A percentile compares a stretch with the other conserved stretches of the same genome.
These are phyloP conservation scores for Hippasteria phrygiana DNA, from an alignment of 53 echinoderm and acorn worm genomes.

Conservation along the genomic window DNA sequence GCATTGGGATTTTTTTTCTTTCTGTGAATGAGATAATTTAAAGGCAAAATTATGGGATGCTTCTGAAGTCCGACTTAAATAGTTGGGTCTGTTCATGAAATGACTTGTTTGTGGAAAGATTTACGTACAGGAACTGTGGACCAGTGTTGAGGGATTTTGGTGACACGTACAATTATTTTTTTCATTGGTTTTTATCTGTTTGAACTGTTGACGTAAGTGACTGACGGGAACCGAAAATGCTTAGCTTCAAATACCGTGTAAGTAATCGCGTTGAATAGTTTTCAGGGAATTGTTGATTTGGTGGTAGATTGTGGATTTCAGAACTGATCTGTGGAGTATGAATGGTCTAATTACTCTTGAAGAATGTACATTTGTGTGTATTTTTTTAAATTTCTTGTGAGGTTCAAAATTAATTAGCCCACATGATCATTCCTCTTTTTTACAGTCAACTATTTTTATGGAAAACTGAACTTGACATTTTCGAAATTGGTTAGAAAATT, in stretches of 20 bases:
- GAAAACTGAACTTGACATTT: too few species aligned
- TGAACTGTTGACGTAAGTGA: background rate
- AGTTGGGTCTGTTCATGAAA: slow-evolving; percentile 32
- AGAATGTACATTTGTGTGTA: too few species aligned
- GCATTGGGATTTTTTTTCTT: background rate
- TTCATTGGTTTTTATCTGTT: background rate
- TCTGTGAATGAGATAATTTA: slow-evolving; percentile 34
- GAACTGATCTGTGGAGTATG: background rate
- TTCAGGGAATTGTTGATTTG: background rate
- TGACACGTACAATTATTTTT: background rate
- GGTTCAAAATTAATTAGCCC: too few species aligned
- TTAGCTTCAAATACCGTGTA: slow-evolving; percentile 33
- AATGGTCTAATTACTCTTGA: too few species aligned
- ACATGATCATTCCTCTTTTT: too few species aligned
- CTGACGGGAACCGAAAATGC: slow-evolving; percentile 38
- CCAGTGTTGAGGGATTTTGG: background rate
- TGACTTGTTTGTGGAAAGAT: slow-evolving; percentile 35
- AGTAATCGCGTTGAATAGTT: slow-evolving; percentile 7
- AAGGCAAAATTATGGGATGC: slow-evolving; percentile 51
- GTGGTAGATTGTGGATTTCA: background rate
- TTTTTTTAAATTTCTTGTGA: too few species aligned
- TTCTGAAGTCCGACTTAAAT: slow-evolving; percentile 46
- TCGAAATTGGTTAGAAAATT: too few species aligned
- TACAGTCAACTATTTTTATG: too few species aligned
- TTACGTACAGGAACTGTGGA: slow-evolving; percentile 1